Conservation (phyloP, 1,140 invertebrate species). For the Ceratitis capitata region DNA sequence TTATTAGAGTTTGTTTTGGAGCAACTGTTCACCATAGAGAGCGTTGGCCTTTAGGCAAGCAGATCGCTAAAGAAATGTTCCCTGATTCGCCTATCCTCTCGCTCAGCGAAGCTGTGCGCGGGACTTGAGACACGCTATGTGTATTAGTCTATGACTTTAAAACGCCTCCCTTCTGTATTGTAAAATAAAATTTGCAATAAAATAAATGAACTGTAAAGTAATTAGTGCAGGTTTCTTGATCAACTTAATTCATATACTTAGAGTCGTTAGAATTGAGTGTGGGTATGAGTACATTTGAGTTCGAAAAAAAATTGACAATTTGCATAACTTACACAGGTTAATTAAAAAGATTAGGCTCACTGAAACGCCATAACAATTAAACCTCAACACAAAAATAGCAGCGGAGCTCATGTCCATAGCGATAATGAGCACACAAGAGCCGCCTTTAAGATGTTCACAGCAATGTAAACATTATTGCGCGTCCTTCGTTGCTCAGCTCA, state of each 20-base stretch:
- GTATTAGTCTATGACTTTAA: too few relatives aligned
- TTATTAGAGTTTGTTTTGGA: too few relatives aligned
- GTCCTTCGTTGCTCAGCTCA: background rate
- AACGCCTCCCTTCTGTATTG: too few relatives aligned
- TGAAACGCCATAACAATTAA: background rate
- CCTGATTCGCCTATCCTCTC: too few relatives aligned
- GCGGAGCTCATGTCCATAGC: background rate
- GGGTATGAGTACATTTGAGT: too few relatives aligned
- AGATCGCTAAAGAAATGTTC: too few relatives aligned
- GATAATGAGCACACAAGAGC: background rate
- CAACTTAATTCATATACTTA: too few relatives aligned
- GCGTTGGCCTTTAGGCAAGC: too few relatives aligned
- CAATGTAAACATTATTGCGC: background rate
- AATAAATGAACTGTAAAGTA: background rate
- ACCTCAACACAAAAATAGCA: background rate
- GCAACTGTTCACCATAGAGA: too few relatives aligned
- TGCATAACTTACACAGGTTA: background rate
- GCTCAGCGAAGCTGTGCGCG: too few relatives aligned
- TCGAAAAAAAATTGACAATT: background rate
- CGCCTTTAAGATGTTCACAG: background rate
- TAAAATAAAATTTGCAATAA: background rate
- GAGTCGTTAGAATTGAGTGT: too few relatives aligned
- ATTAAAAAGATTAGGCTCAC: conserved; percentile 25
- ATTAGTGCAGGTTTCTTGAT: background rate
- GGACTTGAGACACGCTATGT: too few relatives aligned